A percentile compares a stretch with the other conserved stretches of the same genome.
These are phyloP conservation scores for Calosoma granatense DNA, from an alignment of 1,140 invertebrate genomes.

Conservation along the genomic window DNA sequence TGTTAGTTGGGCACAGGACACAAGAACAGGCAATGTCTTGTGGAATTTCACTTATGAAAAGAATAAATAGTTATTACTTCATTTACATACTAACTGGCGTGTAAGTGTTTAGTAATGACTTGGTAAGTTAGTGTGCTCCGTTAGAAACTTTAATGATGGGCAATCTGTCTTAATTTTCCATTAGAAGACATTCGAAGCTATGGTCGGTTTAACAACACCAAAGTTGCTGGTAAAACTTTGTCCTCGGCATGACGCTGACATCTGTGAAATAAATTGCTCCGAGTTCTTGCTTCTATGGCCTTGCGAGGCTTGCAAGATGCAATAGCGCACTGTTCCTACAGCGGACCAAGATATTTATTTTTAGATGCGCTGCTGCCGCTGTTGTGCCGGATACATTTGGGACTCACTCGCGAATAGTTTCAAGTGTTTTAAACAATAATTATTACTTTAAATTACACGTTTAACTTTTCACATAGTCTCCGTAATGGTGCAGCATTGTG, in stretches of 20 bases:
- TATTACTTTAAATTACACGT: not conserved
- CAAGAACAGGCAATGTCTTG: not conserved
- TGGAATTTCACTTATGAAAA: not conserved
- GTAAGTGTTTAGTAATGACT: conserved; percentile 9
- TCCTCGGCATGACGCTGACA: conserved; percentile 1
- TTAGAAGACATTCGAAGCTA: conserved; percentile 6
- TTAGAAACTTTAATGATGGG: conserved; percentile 5
- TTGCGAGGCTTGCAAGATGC: too few relatives aligned
- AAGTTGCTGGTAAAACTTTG: conserved; percentile 3
- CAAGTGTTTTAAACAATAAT: not conserved
- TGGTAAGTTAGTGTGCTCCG: conserved; percentile 4
- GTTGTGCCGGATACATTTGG: not conserved
- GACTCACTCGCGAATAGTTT: not conserved
- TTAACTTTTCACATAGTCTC: not conserved
- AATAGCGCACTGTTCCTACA: not conserved
- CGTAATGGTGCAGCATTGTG: too few relatives aligned
- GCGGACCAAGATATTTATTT: not conserved
- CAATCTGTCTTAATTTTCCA: conserved; percentile 9
- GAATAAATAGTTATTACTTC: conserved; percentile 3
- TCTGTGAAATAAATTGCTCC: not conserved
- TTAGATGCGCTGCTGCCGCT: not conserved
- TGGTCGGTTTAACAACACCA: conserved; percentile 7
- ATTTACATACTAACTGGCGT: conserved; percentile 1
- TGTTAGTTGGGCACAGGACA: too few relatives aligned
- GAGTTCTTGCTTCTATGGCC: too few relatives aligned